A percentile compares a stretch with the other conserved stretches of the same genome.
phyloP scores from a whole-genome alignment of 2,888 invertebrate genomes.

The Girardia tigrina region DNA sequence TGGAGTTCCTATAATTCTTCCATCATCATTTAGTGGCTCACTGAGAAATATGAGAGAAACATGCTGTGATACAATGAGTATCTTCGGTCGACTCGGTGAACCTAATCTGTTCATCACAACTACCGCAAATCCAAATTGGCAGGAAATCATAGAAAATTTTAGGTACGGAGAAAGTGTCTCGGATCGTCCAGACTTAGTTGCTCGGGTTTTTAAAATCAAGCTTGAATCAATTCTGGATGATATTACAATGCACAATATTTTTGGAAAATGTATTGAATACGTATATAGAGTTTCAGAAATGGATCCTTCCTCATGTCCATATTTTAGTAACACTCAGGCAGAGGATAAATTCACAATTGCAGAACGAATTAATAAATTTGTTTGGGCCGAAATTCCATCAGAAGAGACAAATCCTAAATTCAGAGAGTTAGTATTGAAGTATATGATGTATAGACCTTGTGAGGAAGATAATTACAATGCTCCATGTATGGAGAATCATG shows the following conservation, averaged over 20 bases:
- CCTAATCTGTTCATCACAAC: conserved; percentile 47
- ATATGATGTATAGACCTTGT: conserved; percentile 41
- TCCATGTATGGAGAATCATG: conserved; percentile 47
- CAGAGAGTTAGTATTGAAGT: conserved; percentile 37
- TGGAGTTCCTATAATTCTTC: conserved; percentile 36
- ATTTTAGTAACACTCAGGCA: no score
- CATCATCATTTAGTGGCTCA: conserved; percentile 43
- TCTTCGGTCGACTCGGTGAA: conserved; percentile 48
- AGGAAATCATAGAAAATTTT: conserved; percentile 36
- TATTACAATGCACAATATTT: conserved; percentile 39
- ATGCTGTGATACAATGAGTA: conserved; percentile 50
- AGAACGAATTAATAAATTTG: conserved; percentile 37
- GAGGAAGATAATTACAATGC: conserved; percentile 39
- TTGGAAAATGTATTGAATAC: conserved; percentile 38
- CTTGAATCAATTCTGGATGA: conserved; percentile 32
- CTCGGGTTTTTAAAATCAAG: conserved; percentile 38
- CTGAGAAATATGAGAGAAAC: conserved; percentile 46
- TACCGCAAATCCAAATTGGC: conserved; percentile 38
- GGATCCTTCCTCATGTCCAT: no score
- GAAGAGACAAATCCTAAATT: conserved; percentile 37
- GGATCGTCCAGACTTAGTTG: conserved; percentile 37
- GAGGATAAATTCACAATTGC: no score
- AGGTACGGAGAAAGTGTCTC: conserved; percentile 27
- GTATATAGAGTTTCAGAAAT: no score
- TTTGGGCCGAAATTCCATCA: conserved; percentile 40